phyloP scores from a whole-genome alignment of 2,113 vertebrate genomes.

The Microtus pennsylvanicus region DNA sequence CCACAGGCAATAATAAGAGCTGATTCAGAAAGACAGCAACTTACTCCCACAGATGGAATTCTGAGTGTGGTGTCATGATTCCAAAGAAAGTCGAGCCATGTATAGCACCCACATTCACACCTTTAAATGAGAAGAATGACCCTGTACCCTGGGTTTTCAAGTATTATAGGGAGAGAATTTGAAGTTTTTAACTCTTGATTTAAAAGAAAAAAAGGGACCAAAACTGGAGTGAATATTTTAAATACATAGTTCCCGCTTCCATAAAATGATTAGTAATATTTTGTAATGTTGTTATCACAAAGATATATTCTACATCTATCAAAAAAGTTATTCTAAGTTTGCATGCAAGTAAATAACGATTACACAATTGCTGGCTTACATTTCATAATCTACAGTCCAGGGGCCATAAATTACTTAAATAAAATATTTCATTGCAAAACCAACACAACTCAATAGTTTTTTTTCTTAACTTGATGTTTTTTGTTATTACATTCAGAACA shows the following conservation, averaged over 20 bases:
- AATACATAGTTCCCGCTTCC: background rate
- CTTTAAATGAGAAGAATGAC: constrained; percentile 80
- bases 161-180: background rate
- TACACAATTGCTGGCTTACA: background rate
- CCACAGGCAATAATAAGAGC: constrained; percentile 31
- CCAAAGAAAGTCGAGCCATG: constrained; percentile 36
- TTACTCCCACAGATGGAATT: constrained; percentile 45
- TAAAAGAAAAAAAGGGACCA: background rate
- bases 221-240: background rate
- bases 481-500: background rate
- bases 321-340: background rate
- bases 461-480: background rate
- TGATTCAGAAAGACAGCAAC: constrained; percentile 74
- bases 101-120: constrained; percentile 69
- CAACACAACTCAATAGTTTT: background rate
- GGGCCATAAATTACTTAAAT: background rate
- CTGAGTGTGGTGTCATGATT: constrained; percentile 46
- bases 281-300: background rate
- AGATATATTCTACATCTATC: background rate
- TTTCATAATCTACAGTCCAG: background rate
- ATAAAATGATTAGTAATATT: background rate
- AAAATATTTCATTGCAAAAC: constrained; percentile 13
- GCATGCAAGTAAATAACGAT: background rate
- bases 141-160: constrained; percentile 57
- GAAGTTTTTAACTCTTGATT: constrained; percentile 26